Percentiles rank a stretch among this genome's conserved stretches.
Evolutionary conservation across 2,888 invertebrate species (phyloP).

Genomic region (Matsumyia berberina): DNA sequence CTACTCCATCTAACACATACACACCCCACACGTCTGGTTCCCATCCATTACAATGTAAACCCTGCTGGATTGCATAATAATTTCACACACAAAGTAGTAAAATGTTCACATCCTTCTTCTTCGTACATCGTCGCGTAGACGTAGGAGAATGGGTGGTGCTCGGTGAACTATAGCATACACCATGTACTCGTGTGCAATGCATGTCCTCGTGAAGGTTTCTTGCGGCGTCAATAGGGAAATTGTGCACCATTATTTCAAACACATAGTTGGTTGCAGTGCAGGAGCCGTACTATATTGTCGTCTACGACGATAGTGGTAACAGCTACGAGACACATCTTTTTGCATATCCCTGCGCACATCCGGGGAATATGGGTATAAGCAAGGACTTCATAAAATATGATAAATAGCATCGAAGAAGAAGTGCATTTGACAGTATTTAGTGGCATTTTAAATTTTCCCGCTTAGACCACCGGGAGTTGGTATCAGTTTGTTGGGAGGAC

Average conservation of each 20-base stretch:
- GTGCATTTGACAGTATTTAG: constrained; percentile 66
- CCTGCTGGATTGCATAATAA: constrained; percentile 59
- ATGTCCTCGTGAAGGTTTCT: constrained; percentile 57
- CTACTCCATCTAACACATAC: constrained; percentile 2
- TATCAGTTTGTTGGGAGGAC: neutral
- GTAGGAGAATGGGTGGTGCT: neutral
- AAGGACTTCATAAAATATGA: constrained; percentile 74
- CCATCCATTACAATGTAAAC: constrained; percentile 37
- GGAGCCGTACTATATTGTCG: constrained; percentile 25
- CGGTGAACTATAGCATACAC: constrained; percentile 28
- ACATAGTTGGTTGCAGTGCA: constrained; percentile 38
- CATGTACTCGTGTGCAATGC: constrained; percentile 30
- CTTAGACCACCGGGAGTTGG: constrained; percentile 24
- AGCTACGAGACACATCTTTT: constrained; percentile 45
- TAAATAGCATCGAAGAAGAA: constrained; percentile 61
- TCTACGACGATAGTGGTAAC: constrained; percentile 27
- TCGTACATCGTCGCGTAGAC: constrained; percentile 28
- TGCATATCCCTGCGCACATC: constrained; percentile 58
- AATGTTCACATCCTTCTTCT: constrained; percentile 44
- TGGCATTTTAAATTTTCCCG: constrained; percentile 48
- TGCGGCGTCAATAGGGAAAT: constrained; percentile 61
- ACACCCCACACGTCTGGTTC: neutral
- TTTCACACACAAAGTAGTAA: constrained; percentile 42
- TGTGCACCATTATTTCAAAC: constrained; percentile 56
- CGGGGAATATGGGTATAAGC: constrained; percentile 30